Percentiles rank a stretch among this genome's conserved stretches.
Conservation (phyloP, 2,888 invertebrate genomes). For the Troglohyphantes excavatus region DNA sequence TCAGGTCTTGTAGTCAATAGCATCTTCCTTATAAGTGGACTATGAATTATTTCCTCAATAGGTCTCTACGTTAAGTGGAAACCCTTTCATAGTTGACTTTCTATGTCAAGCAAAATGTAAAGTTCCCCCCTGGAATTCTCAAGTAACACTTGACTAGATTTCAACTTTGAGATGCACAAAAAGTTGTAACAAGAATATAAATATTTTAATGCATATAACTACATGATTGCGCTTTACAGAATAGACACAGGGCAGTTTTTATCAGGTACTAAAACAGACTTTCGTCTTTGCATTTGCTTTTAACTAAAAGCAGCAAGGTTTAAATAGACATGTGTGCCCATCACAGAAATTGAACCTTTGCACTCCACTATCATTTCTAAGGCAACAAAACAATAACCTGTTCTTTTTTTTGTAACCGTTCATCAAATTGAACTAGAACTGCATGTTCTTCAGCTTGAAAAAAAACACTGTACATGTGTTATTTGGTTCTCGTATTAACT, state of each 20-base stretch:
- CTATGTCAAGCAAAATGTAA: neutral
- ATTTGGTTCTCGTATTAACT: too few relatives aligned
- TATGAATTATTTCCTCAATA: too few relatives aligned
- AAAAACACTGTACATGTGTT: too few relatives aligned
- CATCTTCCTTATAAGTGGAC: too few relatives aligned
- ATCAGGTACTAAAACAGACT: conserved; percentile 4
- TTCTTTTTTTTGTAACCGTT: too few relatives aligned
- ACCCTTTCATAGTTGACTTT: too few relatives aligned
- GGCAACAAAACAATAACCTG: too few relatives aligned
- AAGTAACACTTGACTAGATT: conserved; percentile 2
- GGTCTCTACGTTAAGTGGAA: too few relatives aligned
- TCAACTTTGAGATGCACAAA: neutral
- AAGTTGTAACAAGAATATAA: neutral
- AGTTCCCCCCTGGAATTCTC: neutral
- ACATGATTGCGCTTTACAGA: neutral
- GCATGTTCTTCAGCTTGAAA: too few relatives aligned
- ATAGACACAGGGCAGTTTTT: neutral
- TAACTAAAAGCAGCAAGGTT: neutral
- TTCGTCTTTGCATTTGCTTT: neutral
- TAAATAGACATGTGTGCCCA: neutral
- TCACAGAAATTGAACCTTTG: neutral
- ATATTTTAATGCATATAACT: neutral
- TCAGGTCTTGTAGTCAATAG: too few relatives aligned
- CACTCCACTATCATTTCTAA: too few relatives aligned
- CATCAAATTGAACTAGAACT: too few relatives aligned